Evolutionary conservation across 1,140 invertebrate species (phyloP).

Genomic region (Drosophila miranda): DNA sequence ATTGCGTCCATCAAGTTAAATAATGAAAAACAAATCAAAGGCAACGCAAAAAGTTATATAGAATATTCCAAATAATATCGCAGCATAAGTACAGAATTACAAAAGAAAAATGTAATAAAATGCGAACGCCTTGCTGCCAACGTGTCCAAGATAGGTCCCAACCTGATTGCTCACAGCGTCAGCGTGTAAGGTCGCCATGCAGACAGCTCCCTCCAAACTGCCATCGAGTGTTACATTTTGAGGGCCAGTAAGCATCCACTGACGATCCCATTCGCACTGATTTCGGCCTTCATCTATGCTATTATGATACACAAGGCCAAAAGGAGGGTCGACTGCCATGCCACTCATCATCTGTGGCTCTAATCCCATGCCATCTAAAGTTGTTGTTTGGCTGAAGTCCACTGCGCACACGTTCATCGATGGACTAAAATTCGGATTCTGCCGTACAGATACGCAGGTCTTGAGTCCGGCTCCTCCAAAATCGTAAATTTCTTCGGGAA

Average conservation of each 20-base stretch:
- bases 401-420: slow-evolving; percentile 21
- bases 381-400: slow-evolving; percentile 6
- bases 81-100: slow-evolving; percentile 1
- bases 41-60: slow-evolving; percentile 15
- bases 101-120: slow-evolving; percentile 20
- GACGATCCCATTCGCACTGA: slow-evolving; percentile 39
- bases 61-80: slow-evolving; percentile 10
- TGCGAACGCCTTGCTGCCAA: slow-evolving; percentile 15
- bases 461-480: slow-evolving; percentile 87
- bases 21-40: slow-evolving; percentile 17
- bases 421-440: slow-evolving; percentile 23
- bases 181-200: slow-evolving; percentile 44
- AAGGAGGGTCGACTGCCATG: background rate
- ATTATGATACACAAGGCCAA: slow-evolving; percentile 14
- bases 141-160: slow-evolving; percentile 38
- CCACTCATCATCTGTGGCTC: slow-evolving; percentile 3
- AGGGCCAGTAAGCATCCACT: slow-evolving; percentile 49
- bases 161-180: slow-evolving; percentile 60
- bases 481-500: slow-evolving; percentile 87
- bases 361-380: slow-evolving; percentile 10
- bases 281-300: slow-evolving; percentile 20
- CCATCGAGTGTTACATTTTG: slow-evolving; percentile 66
- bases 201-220: slow-evolving; percentile 52
- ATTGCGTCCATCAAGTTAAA: background rate
- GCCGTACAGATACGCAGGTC: slow-evolving; percentile 85